Base-by-base conservation (phyloP, 2,113 vertebrate genomes). In the Pangasianodon gigas region DNA sequence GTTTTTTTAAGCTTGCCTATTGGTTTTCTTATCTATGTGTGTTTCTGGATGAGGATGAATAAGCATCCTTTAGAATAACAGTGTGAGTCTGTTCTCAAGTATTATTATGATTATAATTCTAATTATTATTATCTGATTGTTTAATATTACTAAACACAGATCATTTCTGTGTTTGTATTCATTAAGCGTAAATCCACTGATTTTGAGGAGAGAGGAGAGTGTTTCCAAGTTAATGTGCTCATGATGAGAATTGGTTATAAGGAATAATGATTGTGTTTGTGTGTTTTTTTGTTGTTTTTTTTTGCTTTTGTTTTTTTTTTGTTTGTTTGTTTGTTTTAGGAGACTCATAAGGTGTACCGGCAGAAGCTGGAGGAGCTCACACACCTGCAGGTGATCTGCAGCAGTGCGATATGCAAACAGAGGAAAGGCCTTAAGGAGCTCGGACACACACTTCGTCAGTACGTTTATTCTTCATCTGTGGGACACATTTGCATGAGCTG, bases 341-440 rank as follows among this genome's bases (percentile, higher is more conserved):
- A 99, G 95, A 97, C 97, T 0, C 98, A 99, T 94, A 98, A 98
- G 94, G 92, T 97, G 56, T 99, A 99, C 94, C 95, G 94, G 90
- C 98, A 98, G 91, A 99, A 99, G 91, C 95, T 99, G 9, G 98
- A 99, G 90, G 98, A 99, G 91, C 96, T 99, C 89, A 98, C 96
- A 0, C 96, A 93, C 14, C 95, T 99, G 67, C 98, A 99, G 94
- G 91, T 94, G 0, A 93, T 95, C 8, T 99, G 97, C 92, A 98
- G 96, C 93, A 93, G 92, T 41, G 96, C 96, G 88, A 98, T 99
- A 92, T 94, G 93, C 87, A 97, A 97, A 91, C 98, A 99, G 92
- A 98, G 98, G 93, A 96, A 96, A 91, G 94, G 95, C 0, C 94
- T 99, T 0, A 96, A 93, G 90, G 97, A 98, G 32, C 89, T 99